Evolutionary conservation across 2,888 invertebrate species (phyloP), one percentile per base, ranked within the genome.

Genomic region (Drosophila borealis): DNA sequence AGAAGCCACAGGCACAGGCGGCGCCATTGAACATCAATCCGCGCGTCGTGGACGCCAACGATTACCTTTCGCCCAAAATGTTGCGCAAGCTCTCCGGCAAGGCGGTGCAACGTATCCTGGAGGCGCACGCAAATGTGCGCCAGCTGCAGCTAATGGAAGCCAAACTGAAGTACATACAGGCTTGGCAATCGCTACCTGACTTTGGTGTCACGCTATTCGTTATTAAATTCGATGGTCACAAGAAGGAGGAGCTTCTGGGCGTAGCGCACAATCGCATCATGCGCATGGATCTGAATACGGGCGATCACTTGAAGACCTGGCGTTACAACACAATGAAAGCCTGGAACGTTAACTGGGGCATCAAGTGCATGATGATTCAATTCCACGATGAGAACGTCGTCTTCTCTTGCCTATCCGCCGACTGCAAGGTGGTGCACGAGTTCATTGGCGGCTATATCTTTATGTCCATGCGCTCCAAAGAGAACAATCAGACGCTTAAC

Each of bases 291-390:
- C 94, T 97, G n/a, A 95, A 94, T 89, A 96, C 96, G 4, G 99
- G 99, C 0, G 98, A 98, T 91, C 97, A 97, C 90, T 93, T 98
- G 81, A 99, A 98, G 93, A 99, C 99, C 0, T 99, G 99, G 99
- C 94, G 98, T 81, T 99, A 97, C 92, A 97, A 97, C 88, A 97
- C 97, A 49, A 98, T 99, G 96, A 98, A 98, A 94, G 98, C 98
- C 21, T 99, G 99, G 99, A 98, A 98, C 92, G 98, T 99, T 3
- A 99, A 99, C 93, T 99, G 99, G 99, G 99, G 99, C 92, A 97
- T 98, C 46, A 97, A 98, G 97, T 97, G 98, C 92, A 97, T 99
- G 96, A 98, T 98, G 96, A 97, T 99, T n/a, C 98, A 99, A 91
- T 98, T 99, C 91, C 98, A 99, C 88, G 98, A 98, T 80, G 98